Evolutionary conservation across 2,888 invertebrate species (phyloP), one percentile per base, ranked within the genome.

Genomic region (Drosophila falleni): DNA sequence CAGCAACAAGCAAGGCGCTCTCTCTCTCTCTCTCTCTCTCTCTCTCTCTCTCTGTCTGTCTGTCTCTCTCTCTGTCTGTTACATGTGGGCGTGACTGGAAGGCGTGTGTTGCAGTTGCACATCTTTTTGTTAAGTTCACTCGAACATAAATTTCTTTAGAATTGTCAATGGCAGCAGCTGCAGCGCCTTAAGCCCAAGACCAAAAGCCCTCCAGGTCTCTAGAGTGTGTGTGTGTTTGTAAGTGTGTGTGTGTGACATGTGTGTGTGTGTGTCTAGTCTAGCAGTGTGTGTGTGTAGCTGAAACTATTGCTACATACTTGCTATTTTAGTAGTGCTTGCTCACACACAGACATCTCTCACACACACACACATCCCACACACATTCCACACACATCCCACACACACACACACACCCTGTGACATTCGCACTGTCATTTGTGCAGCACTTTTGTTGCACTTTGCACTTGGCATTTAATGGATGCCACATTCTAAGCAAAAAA

Each of bases 91-190:
- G 68, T 68, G 41, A 23, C 44, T 29, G 16, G 37, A 6, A 64
- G 37, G 65, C 33, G 62, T 44, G 47, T 72, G 16, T 74, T 74
- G 65, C 69, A 74, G 71, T 67, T 81, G 71, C 80, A 81, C 71
- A 80, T 75, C 72, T 80, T 82, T 81, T 78, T 80, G 80, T 81
- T 66, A 78, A 81, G 79, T 80, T 81, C 80, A 81, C 53, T 81
- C 75, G 80, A 74, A 80, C 82, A 80, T 81, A 80, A 80, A 81
- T 80, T 80, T 81, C 70, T 81, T 75, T 75, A 72, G 78, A 84
- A 84, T 84, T 82, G 82, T 73, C 82, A 83, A 78, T 78, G 74
- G 69, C 76, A 78, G 78, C 84, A 78, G 78, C 73, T 65, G 80
- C 80, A 71, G 55, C 61, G 69, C 81, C 78, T 78, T 73, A 67